phyloP scores from a whole-genome alignment of 1,140 invertebrate genomes.

The Trachymyrmex cornetzi region DNA sequence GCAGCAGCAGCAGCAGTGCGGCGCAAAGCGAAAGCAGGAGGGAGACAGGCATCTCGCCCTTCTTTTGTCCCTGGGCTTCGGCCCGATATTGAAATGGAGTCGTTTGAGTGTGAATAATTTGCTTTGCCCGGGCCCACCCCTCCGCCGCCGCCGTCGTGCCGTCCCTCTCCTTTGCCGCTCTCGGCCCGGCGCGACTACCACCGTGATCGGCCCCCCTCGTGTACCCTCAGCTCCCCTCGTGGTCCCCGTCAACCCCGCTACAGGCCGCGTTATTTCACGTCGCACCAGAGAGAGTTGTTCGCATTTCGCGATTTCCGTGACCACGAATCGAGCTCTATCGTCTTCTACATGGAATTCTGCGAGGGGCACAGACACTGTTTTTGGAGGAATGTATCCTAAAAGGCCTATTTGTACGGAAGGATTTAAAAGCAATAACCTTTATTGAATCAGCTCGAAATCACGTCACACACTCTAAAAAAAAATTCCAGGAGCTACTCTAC shows the following conservation, averaged over 20 bases:
- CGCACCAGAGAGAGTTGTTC: constrained; percentile 27
- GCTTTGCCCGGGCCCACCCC: constrained; percentile 84
- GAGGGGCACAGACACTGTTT: background rate
- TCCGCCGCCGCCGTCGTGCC: constrained; percentile 67
- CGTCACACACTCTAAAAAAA: background rate
- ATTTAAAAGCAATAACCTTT: background rate
- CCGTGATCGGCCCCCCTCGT: constrained; percentile 70
- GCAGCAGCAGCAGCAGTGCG: constrained; percentile 78
- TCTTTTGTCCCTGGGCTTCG: constrained; percentile 87
- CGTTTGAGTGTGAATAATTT: constrained; percentile 88
- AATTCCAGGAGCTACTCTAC: background rate
- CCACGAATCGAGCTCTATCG: constrained; percentile 44
- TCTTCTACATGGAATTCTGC: constrained; percentile 56
- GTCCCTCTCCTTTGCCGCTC: constrained; percentile 57
- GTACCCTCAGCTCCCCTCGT: constrained; percentile 68
- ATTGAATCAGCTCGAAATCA: background rate
- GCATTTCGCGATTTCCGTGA: constrained; percentile 68
- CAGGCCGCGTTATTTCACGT: constrained; percentile 63
- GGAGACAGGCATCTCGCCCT: constrained; percentile 87
- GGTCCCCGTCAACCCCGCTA: constrained; percentile 54
- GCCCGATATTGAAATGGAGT: constrained; percentile 88
- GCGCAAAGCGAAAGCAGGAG: constrained; percentile 86
- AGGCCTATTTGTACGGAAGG: background rate
- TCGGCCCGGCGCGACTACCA: constrained; percentile 60
- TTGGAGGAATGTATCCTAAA: background rate